Conservation (phyloP, 2,113 vertebrate species). For the Cisticola juncidis region DNA sequence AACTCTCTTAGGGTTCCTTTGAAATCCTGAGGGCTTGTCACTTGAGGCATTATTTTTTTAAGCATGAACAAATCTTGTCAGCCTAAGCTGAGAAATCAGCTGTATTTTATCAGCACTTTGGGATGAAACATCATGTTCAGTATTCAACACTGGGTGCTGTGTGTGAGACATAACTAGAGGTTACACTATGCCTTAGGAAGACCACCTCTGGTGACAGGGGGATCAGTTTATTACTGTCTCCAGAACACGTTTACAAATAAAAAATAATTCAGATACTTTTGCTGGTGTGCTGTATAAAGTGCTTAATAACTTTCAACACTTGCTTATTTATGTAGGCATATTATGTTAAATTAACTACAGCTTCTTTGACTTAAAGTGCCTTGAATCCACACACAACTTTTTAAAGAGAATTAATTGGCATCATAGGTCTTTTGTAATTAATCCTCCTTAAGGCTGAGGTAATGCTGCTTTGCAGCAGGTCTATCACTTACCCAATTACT, state of each 20-base stretch:
- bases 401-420: slow-evolving; percentile 56
- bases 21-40: slow-evolving; percentile 67
- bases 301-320: not conserved
- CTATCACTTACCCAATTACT: slow-evolving; percentile 64
- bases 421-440: slow-evolving; percentile 56
- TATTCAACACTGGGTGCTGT: slow-evolving; percentile 20
- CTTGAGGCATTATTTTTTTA: slow-evolving; percentile 63
- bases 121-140: slow-evolving; percentile 21
- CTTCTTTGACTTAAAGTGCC: slow-evolving; percentile 22
- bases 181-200: not conserved
- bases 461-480: slow-evolving; percentile 54
- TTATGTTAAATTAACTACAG: slow-evolving; percentile 4
- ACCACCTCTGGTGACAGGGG: not conserved
- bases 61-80: slow-evolving; percentile 56
- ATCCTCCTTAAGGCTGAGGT: slow-evolving; percentile 58
- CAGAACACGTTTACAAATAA: not conserved
- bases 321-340: not conserved
- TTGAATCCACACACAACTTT: slow-evolving; percentile 22
- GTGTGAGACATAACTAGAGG: not conserved
- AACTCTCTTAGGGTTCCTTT: slow-evolving; percentile 62
- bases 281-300: not conserved
- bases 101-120: slow-evolving; percentile 40
- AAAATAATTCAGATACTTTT: not conserved
- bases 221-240: not conserved
- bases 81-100: slow-evolving; percentile 10